These are phyloP conservation scores for Anastatus disparis DNA, from an alignment of 1,140 invertebrate species.

Conservation along the genomic window DNA sequence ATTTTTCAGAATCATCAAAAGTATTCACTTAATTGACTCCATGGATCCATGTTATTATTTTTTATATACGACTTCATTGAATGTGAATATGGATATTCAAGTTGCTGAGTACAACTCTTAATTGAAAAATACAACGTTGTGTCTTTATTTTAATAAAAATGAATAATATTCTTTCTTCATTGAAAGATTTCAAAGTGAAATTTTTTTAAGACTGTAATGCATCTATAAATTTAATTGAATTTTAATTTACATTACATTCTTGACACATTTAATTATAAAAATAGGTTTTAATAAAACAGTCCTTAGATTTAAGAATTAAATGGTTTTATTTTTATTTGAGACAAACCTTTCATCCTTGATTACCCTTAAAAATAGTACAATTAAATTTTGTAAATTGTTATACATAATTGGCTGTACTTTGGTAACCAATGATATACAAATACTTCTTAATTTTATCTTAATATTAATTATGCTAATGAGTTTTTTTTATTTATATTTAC, in stretches of 20 bases:
- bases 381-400: constrained; percentile 10
- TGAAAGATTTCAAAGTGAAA: neutral
- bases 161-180: constrained; percentile 8
- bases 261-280: constrained; percentile 35
- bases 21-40: constrained; percentile 11
- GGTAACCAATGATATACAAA: constrained; percentile 36
- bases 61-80: constrained; percentile 33
- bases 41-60: constrained; percentile 35
- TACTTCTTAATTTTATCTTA: constrained; percentile 23
- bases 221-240: constrained; percentile 21
- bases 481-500: constrained; percentile 38
- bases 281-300: constrained; percentile 40
- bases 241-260: constrained; percentile 25
- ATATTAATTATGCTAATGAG: constrained; percentile 23
- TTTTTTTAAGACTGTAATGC: constrained; percentile 24
- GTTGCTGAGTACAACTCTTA: neutral
- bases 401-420: constrained; percentile 35
- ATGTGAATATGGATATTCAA: constrained; percentile 14
- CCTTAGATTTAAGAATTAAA: constrained; percentile 39
- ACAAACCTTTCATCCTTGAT: constrained; percentile 35
- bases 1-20: constrained; percentile 33
- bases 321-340: constrained; percentile 39
- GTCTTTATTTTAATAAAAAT: neutral
- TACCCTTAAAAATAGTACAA: constrained; percentile 28
- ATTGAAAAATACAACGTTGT: neutral